Evolutionary conservation across 1,140 invertebrate genomes (phyloP).

Genomic region (Procambarus virginalis): DNA sequence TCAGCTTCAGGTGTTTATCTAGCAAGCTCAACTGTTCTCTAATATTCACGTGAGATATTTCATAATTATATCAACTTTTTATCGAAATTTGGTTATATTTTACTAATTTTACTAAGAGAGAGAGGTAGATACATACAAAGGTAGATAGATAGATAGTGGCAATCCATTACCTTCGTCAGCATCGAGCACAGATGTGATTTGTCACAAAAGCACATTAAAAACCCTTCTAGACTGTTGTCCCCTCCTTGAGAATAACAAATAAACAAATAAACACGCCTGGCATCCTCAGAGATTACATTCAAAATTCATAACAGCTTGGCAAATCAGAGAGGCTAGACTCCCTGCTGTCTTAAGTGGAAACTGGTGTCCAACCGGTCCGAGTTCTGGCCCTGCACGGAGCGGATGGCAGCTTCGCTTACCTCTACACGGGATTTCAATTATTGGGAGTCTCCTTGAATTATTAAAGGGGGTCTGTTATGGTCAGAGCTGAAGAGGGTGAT

Average conservation of each 20-base stretch:
- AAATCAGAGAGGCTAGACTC: conserved; percentile 46
- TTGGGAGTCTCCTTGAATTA: conserved; percentile 60
- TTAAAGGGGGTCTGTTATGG: conserved; percentile 61
- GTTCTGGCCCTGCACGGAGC: conserved; percentile 27
- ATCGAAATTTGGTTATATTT: too few species aligned
- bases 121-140: too few species aligned
- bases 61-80: too few species aligned
- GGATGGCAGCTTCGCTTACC: conserved; percentile 52
- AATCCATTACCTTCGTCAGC: too few species aligned
- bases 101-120: too few species aligned
- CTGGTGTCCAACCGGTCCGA: conserved; percentile 53
- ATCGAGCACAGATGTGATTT: too few species aligned
- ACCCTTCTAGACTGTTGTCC: background rate
- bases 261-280: conserved; percentile 30
- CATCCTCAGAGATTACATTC: conserved; percentile 36
- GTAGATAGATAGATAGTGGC: too few species aligned
- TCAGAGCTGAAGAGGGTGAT: conserved; percentile 46
- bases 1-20: too few species aligned
- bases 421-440: conserved; percentile 64
- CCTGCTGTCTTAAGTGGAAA: conserved; percentile 61
- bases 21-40: too few species aligned
- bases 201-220: background rate
- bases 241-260: conserved; percentile 6
- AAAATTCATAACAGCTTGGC: conserved; percentile 53
- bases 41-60: too few species aligned